phyloP scores from a whole-genome alignment of 2,113 vertebrate genomes.

The Camelus dromedarius region DNA sequence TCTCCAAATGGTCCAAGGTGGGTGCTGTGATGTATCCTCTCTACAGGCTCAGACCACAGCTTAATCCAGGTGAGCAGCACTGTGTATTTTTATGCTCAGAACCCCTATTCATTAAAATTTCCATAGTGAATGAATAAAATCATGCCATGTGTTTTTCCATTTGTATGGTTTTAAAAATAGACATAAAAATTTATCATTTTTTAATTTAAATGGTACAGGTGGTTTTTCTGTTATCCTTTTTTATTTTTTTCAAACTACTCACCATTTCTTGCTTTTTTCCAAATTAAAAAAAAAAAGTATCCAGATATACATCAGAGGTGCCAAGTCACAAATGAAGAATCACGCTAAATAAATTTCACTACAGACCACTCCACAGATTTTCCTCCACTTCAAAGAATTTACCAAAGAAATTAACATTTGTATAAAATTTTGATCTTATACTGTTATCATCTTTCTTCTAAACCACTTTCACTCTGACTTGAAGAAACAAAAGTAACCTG shows the following conservation, averaged over 20 bases:
- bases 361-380: not conserved
- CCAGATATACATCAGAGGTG: not conserved
- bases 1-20: not conserved
- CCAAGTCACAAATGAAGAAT: conserved; percentile 7
- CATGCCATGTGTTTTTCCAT: conserved; percentile 20
- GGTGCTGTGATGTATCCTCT: not conserved
- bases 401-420: not conserved
- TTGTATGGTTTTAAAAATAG: conserved; percentile 55
- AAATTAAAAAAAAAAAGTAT: not conserved
- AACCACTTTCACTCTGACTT: not conserved
- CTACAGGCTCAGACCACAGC: not conserved
- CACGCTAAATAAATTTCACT: conserved; percentile 25
- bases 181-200: conserved; percentile 12
- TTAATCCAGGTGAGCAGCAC: not conserved
- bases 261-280: conserved; percentile 17
- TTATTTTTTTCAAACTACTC: not conserved
- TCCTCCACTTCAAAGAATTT: not conserved
- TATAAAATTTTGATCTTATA: not conserved
- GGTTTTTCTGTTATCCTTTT: not conserved
- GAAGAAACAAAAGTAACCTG: not conserved
- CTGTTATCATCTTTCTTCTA: not conserved
- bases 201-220: conserved; percentile 37
- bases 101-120: conserved; percentile 45
- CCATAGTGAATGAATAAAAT: conserved; percentile 40
- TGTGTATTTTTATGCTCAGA: conserved; percentile 6